A percentile compares a stretch with the other conserved stretches of the same genome.
Evolutionary conservation across 1,140 invertebrate genomes (phyloP).

Genomic region (Caenorhabditis remanei): DNA sequence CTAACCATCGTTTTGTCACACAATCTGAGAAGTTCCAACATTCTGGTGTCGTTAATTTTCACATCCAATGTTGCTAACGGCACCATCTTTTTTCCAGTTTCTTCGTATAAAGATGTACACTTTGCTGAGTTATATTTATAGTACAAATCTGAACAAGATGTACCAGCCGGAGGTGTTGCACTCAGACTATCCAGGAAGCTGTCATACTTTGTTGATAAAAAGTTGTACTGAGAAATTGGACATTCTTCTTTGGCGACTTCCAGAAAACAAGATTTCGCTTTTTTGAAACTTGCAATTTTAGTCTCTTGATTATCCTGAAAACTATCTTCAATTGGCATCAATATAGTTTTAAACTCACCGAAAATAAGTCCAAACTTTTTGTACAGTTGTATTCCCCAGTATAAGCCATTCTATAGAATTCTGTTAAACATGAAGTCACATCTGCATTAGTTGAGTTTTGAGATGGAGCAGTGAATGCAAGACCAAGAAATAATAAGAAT

Average conservation of each 20-base stretch:
- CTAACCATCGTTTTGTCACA: not conserved
- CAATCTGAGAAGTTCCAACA: not conserved
- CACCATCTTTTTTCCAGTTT: not conserved
- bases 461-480: not conserved
- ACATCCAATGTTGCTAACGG: not conserved
- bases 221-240: not conserved
- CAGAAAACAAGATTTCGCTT: not conserved
- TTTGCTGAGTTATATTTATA: not conserved
- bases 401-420: not conserved
- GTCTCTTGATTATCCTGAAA: not conserved
- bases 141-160: not conserved
- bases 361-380: not conserved
- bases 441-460: not conserved
- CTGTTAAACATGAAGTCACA: not conserved
- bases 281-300: not conserved
- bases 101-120: not conserved
- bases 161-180: not conserved
- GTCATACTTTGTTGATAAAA: not conserved
- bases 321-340: too few relatives aligned
- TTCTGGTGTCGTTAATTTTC: not conserved
- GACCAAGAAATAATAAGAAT: not conserved
- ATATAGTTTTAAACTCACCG: not conserved
- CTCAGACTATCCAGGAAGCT: not conserved
- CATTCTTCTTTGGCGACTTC: conserved; percentile 14
- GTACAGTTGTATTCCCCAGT: not conserved